A percentile compares a stretch with the other conserved stretches of the same genome.
Evolutionary conservation across 2,797 vertebrate genomes (phyloP).

Genomic region (Smutsia temminckii): DNA sequence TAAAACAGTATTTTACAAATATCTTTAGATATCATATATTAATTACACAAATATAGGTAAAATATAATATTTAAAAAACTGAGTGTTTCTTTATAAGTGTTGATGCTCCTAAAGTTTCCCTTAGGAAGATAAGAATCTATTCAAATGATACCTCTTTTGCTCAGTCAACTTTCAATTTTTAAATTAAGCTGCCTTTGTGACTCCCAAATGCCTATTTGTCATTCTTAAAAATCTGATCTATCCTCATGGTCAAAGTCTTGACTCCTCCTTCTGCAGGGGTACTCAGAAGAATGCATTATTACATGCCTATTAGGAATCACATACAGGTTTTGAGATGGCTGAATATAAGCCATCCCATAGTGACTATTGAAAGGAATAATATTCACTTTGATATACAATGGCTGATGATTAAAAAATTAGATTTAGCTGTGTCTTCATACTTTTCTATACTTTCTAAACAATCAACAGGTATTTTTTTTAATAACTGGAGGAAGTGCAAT

Average conservation of each 20-base stretch:
- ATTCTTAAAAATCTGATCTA: slow-evolving; percentile 1
- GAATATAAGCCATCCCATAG: background rate
- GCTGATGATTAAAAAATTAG: background rate
- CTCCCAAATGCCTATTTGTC: background rate
- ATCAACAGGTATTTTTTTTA: background rate
- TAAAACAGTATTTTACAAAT: background rate
- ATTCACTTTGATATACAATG: background rate
- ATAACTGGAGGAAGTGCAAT: background rate
- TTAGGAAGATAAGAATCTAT: background rate
- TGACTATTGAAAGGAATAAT: background rate
- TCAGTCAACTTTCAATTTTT: background rate
- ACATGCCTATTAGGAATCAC: background rate
- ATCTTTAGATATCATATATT: background rate
- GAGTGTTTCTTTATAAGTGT: background rate
- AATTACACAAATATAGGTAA: background rate
- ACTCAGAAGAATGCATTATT: background rate
- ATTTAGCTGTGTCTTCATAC: background rate
- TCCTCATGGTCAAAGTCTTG: slow-evolving; percentile 36
- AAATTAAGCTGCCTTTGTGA: slow-evolving; percentile 1
- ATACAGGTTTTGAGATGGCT: background rate
- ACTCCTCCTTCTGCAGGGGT: background rate
- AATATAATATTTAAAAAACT: background rate
- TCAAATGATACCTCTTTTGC: background rate
- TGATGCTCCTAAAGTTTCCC: background rate
- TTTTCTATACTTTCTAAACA: background rate